Evolutionary conservation across 1,140 invertebrate genomes (phyloP), one percentile per base, ranked within the genome.

Genomic region (Drosophila parabipectinata): DNA sequence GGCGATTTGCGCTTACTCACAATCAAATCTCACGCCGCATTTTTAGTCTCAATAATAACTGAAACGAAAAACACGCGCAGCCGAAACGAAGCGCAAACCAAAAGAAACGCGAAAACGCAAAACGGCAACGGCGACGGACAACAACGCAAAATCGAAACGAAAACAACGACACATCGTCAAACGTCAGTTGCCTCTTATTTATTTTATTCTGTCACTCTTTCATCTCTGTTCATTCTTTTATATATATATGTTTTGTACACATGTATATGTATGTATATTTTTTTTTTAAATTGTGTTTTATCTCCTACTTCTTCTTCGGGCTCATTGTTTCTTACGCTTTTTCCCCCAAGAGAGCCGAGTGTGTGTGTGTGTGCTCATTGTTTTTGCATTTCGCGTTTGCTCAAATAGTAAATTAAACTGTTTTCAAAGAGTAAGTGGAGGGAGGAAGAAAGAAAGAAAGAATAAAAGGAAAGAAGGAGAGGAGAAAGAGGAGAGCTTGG

Each of bases 41-140:
- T 88, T 90, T 90, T 90, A 90, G 88, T 90, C 88, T 90, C 88
- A 90, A 90, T 88, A 90, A 90, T 90, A 90, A 90, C 83, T 90
- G 88, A 88, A 87, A 83, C 81, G 75, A 85, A 81, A 78, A 87
- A 87, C 71, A 78, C 82, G 83, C 82, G 81, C 87, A 79, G 77
- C 80, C 73, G 59, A 85, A 85, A 76, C 82, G 82, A 87, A 85
- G 82, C 73, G 72, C 73, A 69, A 76, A 71, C 44, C 73, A 69
- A 77, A 77, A 39, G 44, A 59, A 45, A 68, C 53, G 53, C 60
- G 37, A 51, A 62, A 75, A 66, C 39, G 30, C 47, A 30, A 58
- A 57, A 58, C 58, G 32, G 32, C 52, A 48, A 52, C 54, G 54
- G 44, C 72, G 51, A 39, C 41, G 26, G 24, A 66, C 45, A 68